phyloP scores from a whole-genome alignment of 2,888 invertebrate species.

The Athetis lepigone region DNA sequence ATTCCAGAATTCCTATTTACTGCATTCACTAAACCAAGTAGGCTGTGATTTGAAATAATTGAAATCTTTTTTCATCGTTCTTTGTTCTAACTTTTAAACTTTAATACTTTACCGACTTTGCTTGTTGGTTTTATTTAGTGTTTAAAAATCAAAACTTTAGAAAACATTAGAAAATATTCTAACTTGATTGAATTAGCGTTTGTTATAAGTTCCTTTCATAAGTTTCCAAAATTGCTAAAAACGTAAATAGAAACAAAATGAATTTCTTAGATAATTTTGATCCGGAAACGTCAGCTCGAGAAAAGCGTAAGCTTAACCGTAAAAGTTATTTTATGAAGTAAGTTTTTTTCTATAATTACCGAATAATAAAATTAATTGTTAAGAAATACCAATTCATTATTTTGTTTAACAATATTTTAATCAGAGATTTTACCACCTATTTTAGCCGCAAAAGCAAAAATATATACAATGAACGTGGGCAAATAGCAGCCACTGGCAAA shows the following conservation, averaged over 20 bases:
- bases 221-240: no score
- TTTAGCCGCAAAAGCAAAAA: conserved; percentile 89
- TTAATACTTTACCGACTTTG: no score
- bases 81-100: no score
- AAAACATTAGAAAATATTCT: no score
- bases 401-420: neutral
- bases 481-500: conserved; percentile 91
- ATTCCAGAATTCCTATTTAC: no score
- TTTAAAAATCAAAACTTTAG: no score
- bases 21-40: no score
- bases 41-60: no score
- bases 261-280: conserved; percentile 92
- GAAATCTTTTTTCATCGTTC: no score
- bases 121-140: no score
- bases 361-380: neutral
- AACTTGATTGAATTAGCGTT: no score
- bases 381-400: neutral
- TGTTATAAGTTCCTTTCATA: no score
- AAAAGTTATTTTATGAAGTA: conserved; percentile 89
- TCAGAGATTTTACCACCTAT: conserved; percentile 24
- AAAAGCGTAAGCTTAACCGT: conserved; percentile 94
- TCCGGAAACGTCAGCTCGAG: conserved; percentile 94
- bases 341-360: conserved; percentile 44
- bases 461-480: conserved; percentile 93
- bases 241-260: conserved; percentile 61